These are phyloP conservation scores for Conus ventricosus DNA, from an alignment of 1,140 invertebrate species.

Conservation along the genomic window DNA sequence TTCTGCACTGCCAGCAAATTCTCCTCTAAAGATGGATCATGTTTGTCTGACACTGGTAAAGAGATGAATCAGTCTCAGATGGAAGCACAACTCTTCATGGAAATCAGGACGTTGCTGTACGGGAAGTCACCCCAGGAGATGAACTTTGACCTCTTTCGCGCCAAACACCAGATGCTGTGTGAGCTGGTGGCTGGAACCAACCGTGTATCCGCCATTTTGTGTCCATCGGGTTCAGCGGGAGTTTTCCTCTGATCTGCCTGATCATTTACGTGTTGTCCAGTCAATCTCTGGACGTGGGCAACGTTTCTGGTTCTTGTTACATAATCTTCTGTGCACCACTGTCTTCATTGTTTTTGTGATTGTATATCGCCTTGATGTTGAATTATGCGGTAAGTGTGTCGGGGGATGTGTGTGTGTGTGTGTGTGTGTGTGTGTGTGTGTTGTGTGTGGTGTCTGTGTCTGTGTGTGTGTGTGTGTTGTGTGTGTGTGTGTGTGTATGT, in stretches of 20 bases:
- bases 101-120: background rate
- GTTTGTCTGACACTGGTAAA: too few species aligned
- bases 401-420: background rate
- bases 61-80: too few species aligned
- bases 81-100: background rate
- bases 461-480: background rate
- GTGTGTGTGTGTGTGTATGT: background rate
- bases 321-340: background rate
- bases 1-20: too few species aligned
- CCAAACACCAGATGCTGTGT: background rate
- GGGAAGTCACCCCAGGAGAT: background rate
- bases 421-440: background rate
- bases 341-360: background rate
- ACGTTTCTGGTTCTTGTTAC: background rate
- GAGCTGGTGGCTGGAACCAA: background rate
- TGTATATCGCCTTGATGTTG: background rate
- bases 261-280: background rate
- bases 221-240: background rate
- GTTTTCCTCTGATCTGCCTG: background rate
- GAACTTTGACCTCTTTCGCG: background rate
- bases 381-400: background rate
- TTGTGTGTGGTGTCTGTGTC: too few species aligned
- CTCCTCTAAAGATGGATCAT: too few species aligned
- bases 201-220: background rate
- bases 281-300: background rate